These are phyloP conservation scores for Lucilia cuprina DNA, from an alignment of 1,140 invertebrate genomes.

Conservation along the genomic window DNA sequence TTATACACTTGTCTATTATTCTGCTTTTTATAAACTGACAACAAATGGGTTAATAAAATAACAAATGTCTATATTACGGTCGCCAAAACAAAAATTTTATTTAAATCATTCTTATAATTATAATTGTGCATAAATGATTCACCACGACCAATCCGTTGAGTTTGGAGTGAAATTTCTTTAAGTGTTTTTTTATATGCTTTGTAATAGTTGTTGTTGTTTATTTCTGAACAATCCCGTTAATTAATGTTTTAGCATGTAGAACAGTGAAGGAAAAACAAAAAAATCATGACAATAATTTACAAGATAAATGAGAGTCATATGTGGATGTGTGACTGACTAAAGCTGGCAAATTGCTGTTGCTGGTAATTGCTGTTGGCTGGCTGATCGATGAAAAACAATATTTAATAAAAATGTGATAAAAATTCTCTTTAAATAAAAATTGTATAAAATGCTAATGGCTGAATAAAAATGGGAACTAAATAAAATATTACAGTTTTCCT, in stretches of 20 bases:
- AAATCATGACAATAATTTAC: neutral
- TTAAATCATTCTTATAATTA: neutral
- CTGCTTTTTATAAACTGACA: neutral
- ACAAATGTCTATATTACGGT: neutral
- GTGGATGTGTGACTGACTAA: neutral
- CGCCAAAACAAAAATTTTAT: neutral
- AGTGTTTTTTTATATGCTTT: neutral
- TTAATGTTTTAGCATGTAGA: neutral
- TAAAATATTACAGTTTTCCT: neutral
- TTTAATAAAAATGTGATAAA: neutral
- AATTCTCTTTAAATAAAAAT: neutral
- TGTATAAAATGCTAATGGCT: neutral
- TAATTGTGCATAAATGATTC: neutral
- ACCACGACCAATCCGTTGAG: neutral
- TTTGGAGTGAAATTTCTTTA: constrained; percentile 2
- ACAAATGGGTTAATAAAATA: neutral
- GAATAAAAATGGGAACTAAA: neutral
- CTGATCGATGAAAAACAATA: neutral
- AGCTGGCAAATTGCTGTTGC: neutral
- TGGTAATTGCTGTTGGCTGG: neutral
- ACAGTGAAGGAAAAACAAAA: neutral
- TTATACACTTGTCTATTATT: neutral
- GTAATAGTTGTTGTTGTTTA: neutral
- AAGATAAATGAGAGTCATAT: neutral
- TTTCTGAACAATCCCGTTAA: neutral